Evolutionary conservation across 2,113 vertebrate species (phyloP).

Genomic region (Propithecus coquereli): DNA sequence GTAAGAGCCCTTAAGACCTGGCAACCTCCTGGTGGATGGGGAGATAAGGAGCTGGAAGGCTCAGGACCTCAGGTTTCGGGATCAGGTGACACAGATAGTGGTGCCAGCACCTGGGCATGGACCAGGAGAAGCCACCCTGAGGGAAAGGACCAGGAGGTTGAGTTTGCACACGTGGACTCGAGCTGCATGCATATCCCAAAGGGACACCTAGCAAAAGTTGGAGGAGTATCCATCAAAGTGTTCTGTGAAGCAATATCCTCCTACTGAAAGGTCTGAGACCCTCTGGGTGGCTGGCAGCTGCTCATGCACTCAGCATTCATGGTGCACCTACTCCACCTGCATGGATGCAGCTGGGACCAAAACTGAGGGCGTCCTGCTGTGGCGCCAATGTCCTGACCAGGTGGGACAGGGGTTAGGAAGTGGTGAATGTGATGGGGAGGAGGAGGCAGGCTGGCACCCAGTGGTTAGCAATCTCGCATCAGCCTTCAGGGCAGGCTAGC

Average conservation of each 20-base stretch:
- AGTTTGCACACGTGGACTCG: background rate
- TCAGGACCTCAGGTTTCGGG: background rate
- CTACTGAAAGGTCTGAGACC: background rate
- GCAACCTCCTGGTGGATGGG: background rate
- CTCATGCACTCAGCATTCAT: background rate
- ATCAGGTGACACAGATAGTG: background rate
- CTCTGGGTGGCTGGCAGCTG: background rate
- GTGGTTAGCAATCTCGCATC: accelerated
- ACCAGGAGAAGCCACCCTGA: too few relatives aligned
- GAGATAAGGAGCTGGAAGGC: background rate
- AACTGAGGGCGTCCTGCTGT: background rate
- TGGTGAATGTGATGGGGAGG: background rate
- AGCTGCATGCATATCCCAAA: background rate
- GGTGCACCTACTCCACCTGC: background rate
- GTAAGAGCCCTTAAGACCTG: background rate
- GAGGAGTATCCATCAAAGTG: accelerated
- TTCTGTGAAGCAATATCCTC: background rate
- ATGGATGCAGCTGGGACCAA: background rate
- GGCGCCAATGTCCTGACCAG: background rate
- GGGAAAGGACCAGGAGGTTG: background rate
- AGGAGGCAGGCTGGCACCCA: too few relatives aligned
- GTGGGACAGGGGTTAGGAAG: accelerated
- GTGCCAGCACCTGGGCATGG: background rate
- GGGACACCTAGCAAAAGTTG: background rate
- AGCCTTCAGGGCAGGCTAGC: background rate